Conservation (phyloP, 2,113 vertebrate species). For the Gasterosteus nipponicus region DNA sequence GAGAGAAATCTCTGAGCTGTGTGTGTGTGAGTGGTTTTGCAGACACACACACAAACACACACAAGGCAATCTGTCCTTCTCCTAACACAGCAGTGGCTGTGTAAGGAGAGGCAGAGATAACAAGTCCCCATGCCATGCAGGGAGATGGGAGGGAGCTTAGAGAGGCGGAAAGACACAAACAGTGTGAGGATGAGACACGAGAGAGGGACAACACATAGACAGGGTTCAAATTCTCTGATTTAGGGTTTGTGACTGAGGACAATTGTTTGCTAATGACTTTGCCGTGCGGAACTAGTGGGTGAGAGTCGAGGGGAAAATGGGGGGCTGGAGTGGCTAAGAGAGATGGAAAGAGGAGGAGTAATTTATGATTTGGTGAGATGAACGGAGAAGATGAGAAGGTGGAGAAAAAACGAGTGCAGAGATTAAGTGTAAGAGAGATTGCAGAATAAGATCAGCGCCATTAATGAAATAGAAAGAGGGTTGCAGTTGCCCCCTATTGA, state of each 20-base stretch:
- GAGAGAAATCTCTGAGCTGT: constrained; percentile 35
- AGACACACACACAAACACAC: constrained; percentile 21
- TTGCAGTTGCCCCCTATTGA: not conserved
- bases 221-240: constrained; percentile 62
- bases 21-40: too few species aligned
- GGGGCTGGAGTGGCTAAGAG: constrained; percentile 45
- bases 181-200: constrained; percentile 12
- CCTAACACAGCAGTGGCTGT: constrained; percentile 53
- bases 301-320: constrained; percentile 42
- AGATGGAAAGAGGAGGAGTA: constrained; percentile 53
- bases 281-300: constrained; percentile 50
- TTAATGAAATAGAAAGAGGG: constrained; percentile 23
- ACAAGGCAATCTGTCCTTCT: constrained; percentile 59
- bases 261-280: constrained; percentile 68
- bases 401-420: constrained; percentile 14
- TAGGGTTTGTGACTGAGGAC: constrained; percentile 66
- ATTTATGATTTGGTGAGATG: constrained; percentile 61
- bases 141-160: constrained; percentile 7
- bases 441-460: not conserved
- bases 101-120: constrained; percentile 62
- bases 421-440: constrained; percentile 9
- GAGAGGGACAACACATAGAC: constrained; percentile 42
- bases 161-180: constrained; percentile 8
- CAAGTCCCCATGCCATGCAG: constrained; percentile 44
- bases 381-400: constrained; percentile 28